phyloP scores from a whole-genome alignment of 2,888 invertebrate species.

The Metacarcinus magister region DNA sequence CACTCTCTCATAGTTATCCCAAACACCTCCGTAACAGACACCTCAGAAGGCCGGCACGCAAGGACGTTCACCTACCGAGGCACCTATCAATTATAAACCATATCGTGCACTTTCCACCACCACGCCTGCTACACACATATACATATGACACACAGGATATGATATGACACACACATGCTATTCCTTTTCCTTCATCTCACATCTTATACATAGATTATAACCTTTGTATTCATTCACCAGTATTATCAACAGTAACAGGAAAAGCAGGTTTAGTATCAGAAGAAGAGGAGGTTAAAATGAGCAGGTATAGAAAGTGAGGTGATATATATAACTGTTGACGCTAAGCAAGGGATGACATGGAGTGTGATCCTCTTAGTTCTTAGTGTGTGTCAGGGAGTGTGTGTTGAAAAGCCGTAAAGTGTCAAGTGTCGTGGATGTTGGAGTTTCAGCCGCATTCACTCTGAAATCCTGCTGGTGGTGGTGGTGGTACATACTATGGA shows the following conservation, averaged over 20 bases:
- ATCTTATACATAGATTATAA: too few relatives aligned
- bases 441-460: constrained; percentile 32
- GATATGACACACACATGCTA: too few relatives aligned
- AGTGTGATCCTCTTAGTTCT: constrained; percentile 14
- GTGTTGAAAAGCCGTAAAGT: constrained; percentile 30
- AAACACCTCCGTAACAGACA: background rate
- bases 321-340: background rate
- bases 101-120: background rate
- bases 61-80: background rate
- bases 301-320: background rate
- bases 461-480: constrained; percentile 28
- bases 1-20: constrained; percentile 39
- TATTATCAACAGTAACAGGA: background rate
- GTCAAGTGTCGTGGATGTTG: background rate
- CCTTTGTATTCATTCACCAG: background rate
- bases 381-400: background rate
- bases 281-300: background rate
- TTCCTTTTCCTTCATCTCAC: too few relatives aligned
- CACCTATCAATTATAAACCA: background rate
- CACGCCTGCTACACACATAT: background rate
- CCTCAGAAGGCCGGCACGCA: background rate
- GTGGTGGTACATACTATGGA: background rate
- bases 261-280: background rate
- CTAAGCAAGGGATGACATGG: background rate
- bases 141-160: background rate